phyloP scores from a whole-genome alignment of 2,888 invertebrate species.

The Lydus trimaculatus region DNA sequence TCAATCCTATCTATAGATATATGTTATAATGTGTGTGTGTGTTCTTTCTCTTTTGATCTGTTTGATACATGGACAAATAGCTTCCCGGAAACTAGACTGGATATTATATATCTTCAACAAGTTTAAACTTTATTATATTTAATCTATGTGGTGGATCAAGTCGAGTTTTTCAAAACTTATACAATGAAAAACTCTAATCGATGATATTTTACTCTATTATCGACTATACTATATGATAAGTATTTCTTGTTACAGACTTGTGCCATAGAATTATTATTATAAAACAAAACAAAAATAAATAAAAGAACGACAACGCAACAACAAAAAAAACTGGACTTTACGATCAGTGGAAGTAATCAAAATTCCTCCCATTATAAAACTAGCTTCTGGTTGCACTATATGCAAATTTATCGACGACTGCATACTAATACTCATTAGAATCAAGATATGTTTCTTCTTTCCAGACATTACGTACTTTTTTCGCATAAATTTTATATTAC shows the following conservation, averaged over 20 bases:
- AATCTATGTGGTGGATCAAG: constrained; percentile 16
- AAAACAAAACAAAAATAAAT: background rate
- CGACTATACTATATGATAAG: constrained; percentile 8
- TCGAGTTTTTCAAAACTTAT: background rate
- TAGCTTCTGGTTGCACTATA: constrained; percentile 20
- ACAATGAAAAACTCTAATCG: constrained; percentile 14
- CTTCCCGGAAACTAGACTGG: constrained; percentile 26
- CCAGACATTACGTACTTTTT: background rate
- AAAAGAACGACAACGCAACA: no score
- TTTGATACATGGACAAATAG: constrained; percentile 24
- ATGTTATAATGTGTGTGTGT: background rate
- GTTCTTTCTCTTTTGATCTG: constrained; percentile 18
- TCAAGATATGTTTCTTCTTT: background rate
- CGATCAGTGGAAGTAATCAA: constrained; percentile 14
- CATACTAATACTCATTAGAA: constrained; percentile 11
- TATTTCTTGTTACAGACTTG: constrained; percentile 11
- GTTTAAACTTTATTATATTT: constrained; percentile 3
- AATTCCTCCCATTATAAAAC: constrained; percentile 22
- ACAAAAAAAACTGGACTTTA: background rate
- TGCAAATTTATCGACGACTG: constrained; percentile 27
- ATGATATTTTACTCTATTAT: constrained; percentile 17
- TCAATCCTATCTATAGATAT: background rate
- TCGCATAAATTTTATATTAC: background rate
- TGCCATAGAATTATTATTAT: constrained; percentile 9
- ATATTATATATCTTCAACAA: constrained; percentile 11